These are phyloP conservation scores for Drosophila mayri DNA, from an alignment of 1,140 invertebrate genomes.

Conservation along the genomic window DNA sequence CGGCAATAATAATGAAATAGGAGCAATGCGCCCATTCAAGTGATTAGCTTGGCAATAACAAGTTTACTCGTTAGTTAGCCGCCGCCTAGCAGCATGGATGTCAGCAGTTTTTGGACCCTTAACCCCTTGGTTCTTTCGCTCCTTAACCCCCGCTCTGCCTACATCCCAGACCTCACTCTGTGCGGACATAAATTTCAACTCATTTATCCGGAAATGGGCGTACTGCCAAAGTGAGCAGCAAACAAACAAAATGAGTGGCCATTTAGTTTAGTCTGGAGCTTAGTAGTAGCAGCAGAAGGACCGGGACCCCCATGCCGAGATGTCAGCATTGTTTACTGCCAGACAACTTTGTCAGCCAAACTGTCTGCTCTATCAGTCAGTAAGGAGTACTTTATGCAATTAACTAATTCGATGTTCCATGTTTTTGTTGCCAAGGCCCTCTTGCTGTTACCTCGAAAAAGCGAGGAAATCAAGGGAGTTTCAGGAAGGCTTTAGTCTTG, in stretches of 20 bases:
- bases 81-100: slow-evolving; percentile 53
- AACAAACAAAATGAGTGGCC: slow-evolving; percentile 68
- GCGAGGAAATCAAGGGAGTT: slow-evolving; percentile 1
- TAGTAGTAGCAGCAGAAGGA: slow-evolving; percentile 24
- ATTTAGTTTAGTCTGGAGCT: slow-evolving; percentile 63
- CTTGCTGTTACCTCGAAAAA: slow-evolving; percentile 1
- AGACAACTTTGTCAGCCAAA: slow-evolving; percentile 64
- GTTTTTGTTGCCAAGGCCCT: slow-evolving; percentile 38
- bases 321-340: slow-evolving; percentile 62
- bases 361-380: slow-evolving; percentile 47
- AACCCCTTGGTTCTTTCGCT: not conserved
- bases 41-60: slow-evolving; percentile 68
- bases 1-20: slow-evolving; percentile 31
- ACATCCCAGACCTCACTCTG: not conserved
- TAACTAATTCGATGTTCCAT: slow-evolving; percentile 71
- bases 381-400: slow-evolving; percentile 66
- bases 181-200: slow-evolving; percentile 64
- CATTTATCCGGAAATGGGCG: slow-evolving; percentile 65
- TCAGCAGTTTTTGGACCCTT: slow-evolving; percentile 36
- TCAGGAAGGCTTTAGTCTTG: not conserved
- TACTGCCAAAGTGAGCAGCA: slow-evolving; percentile 61
- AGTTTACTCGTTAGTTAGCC: slow-evolving; percentile 43
- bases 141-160: not conserved
- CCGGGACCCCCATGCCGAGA: slow-evolving; percentile 6
- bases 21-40: slow-evolving; percentile 54